Base-by-base conservation (phyloP, 92 coral and sea anemone genomes). In the Epizoanthus rinbou region DNA sequence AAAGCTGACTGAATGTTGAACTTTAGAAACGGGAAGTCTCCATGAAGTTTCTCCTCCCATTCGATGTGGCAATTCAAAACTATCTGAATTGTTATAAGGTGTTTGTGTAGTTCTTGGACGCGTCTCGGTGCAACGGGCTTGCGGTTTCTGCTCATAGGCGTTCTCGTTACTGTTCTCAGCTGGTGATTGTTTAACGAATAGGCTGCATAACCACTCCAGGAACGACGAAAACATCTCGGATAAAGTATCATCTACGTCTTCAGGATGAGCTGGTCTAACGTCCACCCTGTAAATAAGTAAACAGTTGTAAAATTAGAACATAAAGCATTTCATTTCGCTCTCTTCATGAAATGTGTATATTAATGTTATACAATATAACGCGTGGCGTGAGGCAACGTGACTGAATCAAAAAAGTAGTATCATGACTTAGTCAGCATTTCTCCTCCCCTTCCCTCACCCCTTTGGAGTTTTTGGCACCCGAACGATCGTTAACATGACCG, bases 211-310 rank as follows among this genome's bases (percentile, higher is more conserved):
- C 5, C 57, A 60, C 13, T 9, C 13, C 70, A 54, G 47, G 19
- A 57, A 78, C n/a, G 47, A 14, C 1, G 57, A 21, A 62, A 78
- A 41, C 15, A 60, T 25, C 21, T 60, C 82, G 9, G 70, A 78
- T 24, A 78, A 25, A 39, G 57, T 78, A 69, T 78, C 72, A 24
- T 78, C 82, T 19, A 69, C 39, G 52, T 78, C 82, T 35, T 78
- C 82, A 1, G 82, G 82, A 25, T 62, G 15, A 22, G 69, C 43
- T 4, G 82, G 82, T 43, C 37, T 78, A 13, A 78, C 82, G 19
- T 78, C 82, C 11, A 78, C 13, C 58, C 82, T 78, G 69, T 24
- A 37, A 62, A 60, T 8, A n/a, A 28, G 14, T 1, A 66, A 28
- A 58, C 15, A 15, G 18, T 21, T 4, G 28, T 17, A 15, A 14